Percentiles rank a stretch among this genome's conserved stretches.
Evolutionary conservation across 2,797 vertebrate genomes (phyloP).

Genomic region (Helarctos malayanus): DNA sequence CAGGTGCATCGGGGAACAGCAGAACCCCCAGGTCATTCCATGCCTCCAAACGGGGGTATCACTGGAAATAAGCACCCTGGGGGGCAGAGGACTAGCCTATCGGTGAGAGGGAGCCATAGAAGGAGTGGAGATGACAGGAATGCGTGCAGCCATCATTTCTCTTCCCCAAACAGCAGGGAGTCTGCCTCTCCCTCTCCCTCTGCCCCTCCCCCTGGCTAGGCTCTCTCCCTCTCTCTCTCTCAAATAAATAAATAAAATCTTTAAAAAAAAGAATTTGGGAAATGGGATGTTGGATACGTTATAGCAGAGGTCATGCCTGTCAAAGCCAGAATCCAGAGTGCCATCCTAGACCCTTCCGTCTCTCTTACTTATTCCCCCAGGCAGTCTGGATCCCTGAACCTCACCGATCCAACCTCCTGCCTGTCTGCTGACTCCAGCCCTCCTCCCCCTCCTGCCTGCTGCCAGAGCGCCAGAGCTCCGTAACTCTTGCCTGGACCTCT

Average conservation of each 20-base stretch:
- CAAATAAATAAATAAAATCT: no score
- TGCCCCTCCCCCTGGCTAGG: no score
- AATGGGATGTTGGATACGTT: no score
- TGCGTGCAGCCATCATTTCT: not conserved
- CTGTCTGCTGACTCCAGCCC: not conserved
- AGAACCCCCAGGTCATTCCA: not conserved
- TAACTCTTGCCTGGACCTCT: slow-evolving; percentile 3
- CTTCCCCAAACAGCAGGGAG: not conserved
- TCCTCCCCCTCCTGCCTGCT: not conserved
- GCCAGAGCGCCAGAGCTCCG: not conserved
- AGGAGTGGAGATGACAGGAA: not conserved
- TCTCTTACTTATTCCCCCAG: not conserved
- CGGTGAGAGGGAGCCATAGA: not conserved
- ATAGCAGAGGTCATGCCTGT: not conserved
- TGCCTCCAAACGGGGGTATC: not conserved
- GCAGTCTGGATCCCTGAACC: not conserved
- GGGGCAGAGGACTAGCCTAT: not conserved
- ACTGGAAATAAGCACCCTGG: not conserved
- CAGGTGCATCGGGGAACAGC: not conserved
- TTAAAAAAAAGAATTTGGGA: no score
- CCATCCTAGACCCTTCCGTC: not conserved
- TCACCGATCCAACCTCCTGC: not conserved
- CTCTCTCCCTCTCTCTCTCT: no score
- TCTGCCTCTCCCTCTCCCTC: no score
- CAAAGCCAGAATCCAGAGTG: slow-evolving; percentile 16